Evolutionary conservation across 2,113 vertebrate species (phyloP).

Genomic region (Apeltes quadracus): DNA sequence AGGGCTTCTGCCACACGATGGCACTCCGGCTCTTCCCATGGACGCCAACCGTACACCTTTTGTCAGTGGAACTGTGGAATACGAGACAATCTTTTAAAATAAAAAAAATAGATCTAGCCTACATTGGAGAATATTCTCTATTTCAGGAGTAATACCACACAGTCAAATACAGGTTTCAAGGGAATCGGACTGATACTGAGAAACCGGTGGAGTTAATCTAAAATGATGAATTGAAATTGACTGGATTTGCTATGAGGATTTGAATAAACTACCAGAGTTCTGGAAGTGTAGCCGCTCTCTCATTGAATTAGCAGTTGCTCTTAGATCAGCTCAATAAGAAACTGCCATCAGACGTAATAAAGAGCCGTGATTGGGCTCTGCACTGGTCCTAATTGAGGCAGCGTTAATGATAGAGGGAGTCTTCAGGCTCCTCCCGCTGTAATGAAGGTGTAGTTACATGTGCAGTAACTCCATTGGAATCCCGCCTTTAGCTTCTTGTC

Average conservation of each 20-base stretch:
- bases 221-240: slow-evolving; percentile 68
- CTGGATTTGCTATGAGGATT: slow-evolving; percentile 64
- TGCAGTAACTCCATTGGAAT: slow-evolving; percentile 42
- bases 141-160: slow-evolving; percentile 66
- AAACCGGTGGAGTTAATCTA: slow-evolving; percentile 63
- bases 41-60: not conserved
- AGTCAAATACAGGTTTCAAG: slow-evolving; percentile 62
- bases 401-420: slow-evolving; percentile 41
- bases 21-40: slow-evolving; percentile 62
- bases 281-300: slow-evolving; percentile 40
- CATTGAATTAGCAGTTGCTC: slow-evolving; percentile 52
- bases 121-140: slow-evolving; percentile 67
- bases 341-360: slow-evolving; percentile 47
- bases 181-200: slow-evolving; percentile 61
- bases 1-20: slow-evolving; percentile 58
- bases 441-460: slow-evolving; percentile 48
- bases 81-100: slow-evolving; percentile 67
- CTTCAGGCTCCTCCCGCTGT: slow-evolving; percentile 14
- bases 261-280: slow-evolving; percentile 69
- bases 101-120: slow-evolving; percentile 63
- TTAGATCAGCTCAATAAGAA: slow-evolving; percentile 53
- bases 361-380: slow-evolving; percentile 29
- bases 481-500: slow-evolving; percentile 54
- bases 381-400: slow-evolving; percentile 19
- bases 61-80: slow-evolving; percentile 17